phyloP scores from a whole-genome alignment of 2,797 vertebrate genomes.

The Coranthus polyacanthus region DNA sequence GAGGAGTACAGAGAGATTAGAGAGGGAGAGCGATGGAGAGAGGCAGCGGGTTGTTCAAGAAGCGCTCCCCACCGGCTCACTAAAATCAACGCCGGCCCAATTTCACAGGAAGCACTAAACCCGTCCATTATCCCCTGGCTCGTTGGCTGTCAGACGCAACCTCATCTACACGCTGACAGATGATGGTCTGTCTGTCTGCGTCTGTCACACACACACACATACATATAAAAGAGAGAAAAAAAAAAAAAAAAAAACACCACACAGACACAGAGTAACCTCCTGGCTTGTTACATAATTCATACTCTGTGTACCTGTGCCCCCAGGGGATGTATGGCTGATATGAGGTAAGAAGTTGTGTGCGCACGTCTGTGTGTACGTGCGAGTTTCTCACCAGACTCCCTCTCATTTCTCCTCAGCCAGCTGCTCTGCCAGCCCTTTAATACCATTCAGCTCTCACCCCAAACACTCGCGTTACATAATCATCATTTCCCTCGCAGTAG shows the following conservation, averaged over 20 bases:
- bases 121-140: conserved; percentile 76
- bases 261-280: conserved; percentile 34
- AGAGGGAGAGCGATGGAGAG: conserved; percentile 51
- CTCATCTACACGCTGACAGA: conserved; percentile 72
- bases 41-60: conserved; percentile 66
- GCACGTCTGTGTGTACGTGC: conserved; percentile 3
- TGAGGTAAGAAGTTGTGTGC: conserved; percentile 37
- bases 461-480: conserved; percentile 63
- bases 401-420: conserved; percentile 49
- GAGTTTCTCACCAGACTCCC: conserved; percentile 8
- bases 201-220: conserved; percentile 14
- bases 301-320: conserved; percentile 47
- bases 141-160: conserved; percentile 65
- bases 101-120: conserved; percentile 80
- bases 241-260: not conserved
- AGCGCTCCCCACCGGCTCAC: conserved; percentile 68
- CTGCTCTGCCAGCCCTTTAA: conserved; percentile 52
- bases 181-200: conserved; percentile 58
- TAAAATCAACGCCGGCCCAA: conserved; percentile 76
- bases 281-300: conserved; percentile 65
- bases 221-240: conserved; percentile 1
- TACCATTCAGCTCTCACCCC: conserved; percentile 48
- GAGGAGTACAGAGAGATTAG: conserved; percentile 55
- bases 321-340: conserved; percentile 45
- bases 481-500: conserved; percentile 42